Percentiles rank a stretch among this genome's conserved stretches.
phyloP scores from a whole-genome alignment of 2,888 invertebrate species.

The Pocota personata region DNA sequence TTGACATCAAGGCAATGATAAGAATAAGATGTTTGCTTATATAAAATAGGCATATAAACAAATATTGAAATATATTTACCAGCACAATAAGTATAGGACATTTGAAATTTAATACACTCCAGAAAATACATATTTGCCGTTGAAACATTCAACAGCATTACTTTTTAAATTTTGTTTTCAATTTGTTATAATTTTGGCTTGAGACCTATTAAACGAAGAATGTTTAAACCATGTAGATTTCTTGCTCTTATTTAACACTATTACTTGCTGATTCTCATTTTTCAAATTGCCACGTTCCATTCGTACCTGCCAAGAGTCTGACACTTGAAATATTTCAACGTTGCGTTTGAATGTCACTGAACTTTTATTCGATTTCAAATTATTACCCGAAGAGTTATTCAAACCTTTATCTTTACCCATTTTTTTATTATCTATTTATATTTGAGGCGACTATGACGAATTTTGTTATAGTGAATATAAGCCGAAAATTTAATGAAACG shows the following conservation, averaged over 20 bases:
- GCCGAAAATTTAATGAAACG: neutral
- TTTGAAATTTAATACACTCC: neutral
- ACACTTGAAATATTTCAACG: conserved; percentile 54
- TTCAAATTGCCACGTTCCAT: conserved; percentile 19
- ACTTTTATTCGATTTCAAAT: neutral
- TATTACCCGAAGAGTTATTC: neutral
- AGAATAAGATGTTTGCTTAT: no score
- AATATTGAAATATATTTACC: no score
- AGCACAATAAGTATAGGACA: no score
- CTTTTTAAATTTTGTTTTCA: conserved; percentile 43
- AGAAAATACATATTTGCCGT: neutral
- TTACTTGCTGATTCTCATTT: conserved; percentile 37
- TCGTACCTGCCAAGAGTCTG: conserved; percentile 43
- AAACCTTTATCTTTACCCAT: conserved; percentile 14
- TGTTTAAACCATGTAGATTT: neutral
- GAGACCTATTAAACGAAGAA: conserved; percentile 4
- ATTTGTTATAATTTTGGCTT: conserved; percentile 25
- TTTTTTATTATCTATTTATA: neutral
- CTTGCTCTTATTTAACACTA: neutral
- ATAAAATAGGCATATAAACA: no score
- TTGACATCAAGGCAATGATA: no score
- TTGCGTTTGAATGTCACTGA: conserved; percentile 30
- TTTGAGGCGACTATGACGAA: neutral
- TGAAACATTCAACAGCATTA: neutral
- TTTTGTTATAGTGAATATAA: neutral